A percentile compares a stretch with the other conserved stretches of the same genome.
These are phyloP conservation scores for Lepidurus arcticus DNA, from an alignment of 1,140 invertebrate species.

Conservation along the genomic window DNA sequence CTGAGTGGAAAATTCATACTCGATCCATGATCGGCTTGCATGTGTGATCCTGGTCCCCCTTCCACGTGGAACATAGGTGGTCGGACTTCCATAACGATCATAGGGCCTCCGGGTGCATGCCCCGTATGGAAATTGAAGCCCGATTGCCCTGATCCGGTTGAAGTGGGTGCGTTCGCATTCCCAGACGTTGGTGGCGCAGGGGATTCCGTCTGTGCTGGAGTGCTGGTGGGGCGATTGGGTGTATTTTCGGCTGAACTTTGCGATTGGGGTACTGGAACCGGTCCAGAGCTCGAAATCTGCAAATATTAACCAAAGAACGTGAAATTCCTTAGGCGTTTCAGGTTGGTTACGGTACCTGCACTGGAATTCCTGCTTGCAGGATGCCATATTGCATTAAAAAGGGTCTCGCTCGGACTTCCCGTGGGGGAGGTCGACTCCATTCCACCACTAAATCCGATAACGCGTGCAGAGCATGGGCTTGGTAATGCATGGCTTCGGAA, in stretches of 20 bases:
- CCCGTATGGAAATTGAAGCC: not conserved
- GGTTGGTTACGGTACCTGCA: slow-evolving; percentile 49
- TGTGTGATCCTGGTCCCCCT: not conserved
- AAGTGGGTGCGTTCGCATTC: not conserved
- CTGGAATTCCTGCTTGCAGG: slow-evolving; percentile 57
- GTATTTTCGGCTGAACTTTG: not conserved
- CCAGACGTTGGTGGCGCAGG: not conserved
- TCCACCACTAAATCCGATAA: slow-evolving; percentile 78
- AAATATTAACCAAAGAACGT: not conserved
- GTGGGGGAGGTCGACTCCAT: slow-evolving; percentile 58
- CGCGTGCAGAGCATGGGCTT: slow-evolving; percentile 80
- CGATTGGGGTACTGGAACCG: not conserved
- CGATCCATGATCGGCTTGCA: not conserved
- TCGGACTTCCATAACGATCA: slow-evolving; percentile 14
- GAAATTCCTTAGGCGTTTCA: not conserved
- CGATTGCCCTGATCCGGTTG: not conserved
- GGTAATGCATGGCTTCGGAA: slow-evolving; percentile 69
- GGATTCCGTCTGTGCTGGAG: not conserved
- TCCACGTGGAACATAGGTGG: slow-evolving; percentile 2
- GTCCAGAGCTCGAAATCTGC: not conserved
- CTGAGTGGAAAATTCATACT: not conserved
- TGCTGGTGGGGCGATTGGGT: not conserved
- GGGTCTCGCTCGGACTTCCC: slow-evolving; percentile 59
- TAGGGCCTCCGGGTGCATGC: not conserved
- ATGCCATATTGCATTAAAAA: slow-evolving; percentile 62